phyloP scores from a whole-genome alignment of 1,140 invertebrate species.

The Leptinotarsa lineolata region DNA sequence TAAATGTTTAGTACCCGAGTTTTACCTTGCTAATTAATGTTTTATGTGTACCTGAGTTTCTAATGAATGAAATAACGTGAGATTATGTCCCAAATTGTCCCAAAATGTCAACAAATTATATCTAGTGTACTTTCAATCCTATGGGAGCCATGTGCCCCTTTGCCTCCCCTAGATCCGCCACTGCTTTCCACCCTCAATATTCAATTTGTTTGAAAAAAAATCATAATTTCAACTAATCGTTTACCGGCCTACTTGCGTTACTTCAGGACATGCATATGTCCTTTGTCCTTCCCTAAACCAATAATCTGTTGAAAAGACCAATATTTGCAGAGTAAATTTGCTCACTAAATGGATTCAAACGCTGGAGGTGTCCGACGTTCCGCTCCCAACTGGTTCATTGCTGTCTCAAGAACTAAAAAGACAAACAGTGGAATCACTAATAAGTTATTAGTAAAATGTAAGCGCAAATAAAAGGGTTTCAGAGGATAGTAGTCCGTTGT shows the following conservation, averaged over 20 bases:
- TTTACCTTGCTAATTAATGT: no score
- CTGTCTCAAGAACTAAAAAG: conserved; percentile 27
- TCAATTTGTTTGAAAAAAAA: no score
- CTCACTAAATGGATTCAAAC: conserved; percentile 48
- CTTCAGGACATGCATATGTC: conserved; percentile 4
- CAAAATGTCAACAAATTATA: no score
- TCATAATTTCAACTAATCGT: no score
- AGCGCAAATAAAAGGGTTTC: neutral
- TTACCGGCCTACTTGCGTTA: neutral
- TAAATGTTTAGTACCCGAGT: no score
- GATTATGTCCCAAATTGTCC: no score
- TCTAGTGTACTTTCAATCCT: no score
- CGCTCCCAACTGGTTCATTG: conserved; percentile 20
- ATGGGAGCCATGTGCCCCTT: no score
- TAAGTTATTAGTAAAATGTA: conserved; percentile 19
- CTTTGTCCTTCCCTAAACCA: conserved; percentile 41
- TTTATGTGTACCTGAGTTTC: no score
- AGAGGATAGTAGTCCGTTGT: neutral
- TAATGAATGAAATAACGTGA: no score
- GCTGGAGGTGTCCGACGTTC: conserved; percentile 42
- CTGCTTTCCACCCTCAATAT: no score
- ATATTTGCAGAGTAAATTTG: conserved; percentile 45
- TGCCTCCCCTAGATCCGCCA: no score
- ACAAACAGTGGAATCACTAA: conserved; percentile 1
- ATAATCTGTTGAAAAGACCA: conserved; percentile 44